Evolutionary conservation across 1,140 invertebrate species (phyloP), one percentile per base, ranked within the genome.

Genomic region (Ceratosolen fusciceps): DNA sequence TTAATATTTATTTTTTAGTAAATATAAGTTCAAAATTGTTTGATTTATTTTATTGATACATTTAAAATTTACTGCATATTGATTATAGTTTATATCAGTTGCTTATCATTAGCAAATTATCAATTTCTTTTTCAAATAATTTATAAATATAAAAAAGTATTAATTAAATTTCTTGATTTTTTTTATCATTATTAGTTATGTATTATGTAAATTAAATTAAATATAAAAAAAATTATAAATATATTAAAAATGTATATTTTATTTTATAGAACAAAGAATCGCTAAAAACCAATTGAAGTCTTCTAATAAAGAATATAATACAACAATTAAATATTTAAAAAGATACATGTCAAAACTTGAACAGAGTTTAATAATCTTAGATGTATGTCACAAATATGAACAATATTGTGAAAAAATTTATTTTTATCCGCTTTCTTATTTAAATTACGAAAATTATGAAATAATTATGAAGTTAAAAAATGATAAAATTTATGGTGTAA

Each of bases 321-420:
- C 34, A 34, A 81, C 83, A 0, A 60, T 79, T 12, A 72, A 83
- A 71, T 71, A 82, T 73, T 81, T 87, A n/a, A 62, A 78, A 67
- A 34, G 71, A 14, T 77, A 83, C 26, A n/a, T 73, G 19, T 74
- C 75, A 52, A 86, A 85, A 56, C 76, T 81, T 39, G 56, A 84
- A 56, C 75, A 65, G 21, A 62, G 86, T 34, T 75, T 85, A 21
- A 82, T 5, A n/a, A 47, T 86, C 0, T 52, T 86, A 14, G 58
- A 85, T 47, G 84, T 84, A 12, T 89, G 87, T 80, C 74, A 81
- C 65, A 89, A 88, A 65, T 88, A 85, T 26, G 87, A 90, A 80
- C 85, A 83, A 0, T 72, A 82, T 26, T 65, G 85, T 52, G 88
- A 89, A 39, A 84, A 85, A 75, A 68, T 86, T 65, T 24, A 85